A percentile compares a stretch with the other conserved stretches of the same genome.
phyloP scores from a whole-genome alignment of 2,797 vertebrate species.

The Rousettus madagascariensis region DNA sequence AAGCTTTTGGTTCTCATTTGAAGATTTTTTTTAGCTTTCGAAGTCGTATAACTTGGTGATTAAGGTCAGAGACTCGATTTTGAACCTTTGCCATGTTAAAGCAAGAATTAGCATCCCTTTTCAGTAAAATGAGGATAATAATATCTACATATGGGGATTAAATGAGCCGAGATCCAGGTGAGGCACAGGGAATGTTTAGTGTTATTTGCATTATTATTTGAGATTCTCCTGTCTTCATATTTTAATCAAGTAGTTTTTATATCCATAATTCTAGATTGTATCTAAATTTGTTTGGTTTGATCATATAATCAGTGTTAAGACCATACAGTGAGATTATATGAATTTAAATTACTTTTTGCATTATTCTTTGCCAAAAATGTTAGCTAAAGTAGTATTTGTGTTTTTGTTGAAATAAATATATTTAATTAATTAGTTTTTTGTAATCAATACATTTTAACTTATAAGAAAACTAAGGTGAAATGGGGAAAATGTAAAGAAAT shows the following conservation, averaged over 20 bases:
- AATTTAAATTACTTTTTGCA: not conserved
- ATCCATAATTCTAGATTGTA: not conserved
- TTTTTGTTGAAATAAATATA: conserved; percentile 39
- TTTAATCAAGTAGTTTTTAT: conserved; percentile 8
- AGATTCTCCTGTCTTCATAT: not conserved
- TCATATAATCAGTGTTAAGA: conserved; percentile 7
- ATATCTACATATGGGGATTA: not conserved
- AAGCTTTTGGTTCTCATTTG: not conserved
- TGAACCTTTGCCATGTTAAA: not conserved
- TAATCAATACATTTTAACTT: conserved; percentile 24
- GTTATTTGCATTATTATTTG: not conserved
- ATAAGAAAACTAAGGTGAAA: not conserved
- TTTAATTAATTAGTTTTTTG: not conserved
- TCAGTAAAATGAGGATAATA: not conserved
- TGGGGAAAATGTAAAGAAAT: not conserved
- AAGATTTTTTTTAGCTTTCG: not conserved
- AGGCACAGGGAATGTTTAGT: not conserved
- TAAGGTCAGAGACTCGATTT: not conserved
- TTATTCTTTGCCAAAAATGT: conserved; percentile 15
- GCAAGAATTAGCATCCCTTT: not conserved
- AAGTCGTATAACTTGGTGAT: not conserved
- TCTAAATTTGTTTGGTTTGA: conserved; percentile 26
- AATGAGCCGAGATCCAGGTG: not conserved
- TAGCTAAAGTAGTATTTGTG: not conserved
- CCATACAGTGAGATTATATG: conserved; percentile 18